These are phyloP conservation scores for Epiblema foenella DNA, from an alignment of 2,888 invertebrate genomes.

Conservation along the genomic window DNA sequence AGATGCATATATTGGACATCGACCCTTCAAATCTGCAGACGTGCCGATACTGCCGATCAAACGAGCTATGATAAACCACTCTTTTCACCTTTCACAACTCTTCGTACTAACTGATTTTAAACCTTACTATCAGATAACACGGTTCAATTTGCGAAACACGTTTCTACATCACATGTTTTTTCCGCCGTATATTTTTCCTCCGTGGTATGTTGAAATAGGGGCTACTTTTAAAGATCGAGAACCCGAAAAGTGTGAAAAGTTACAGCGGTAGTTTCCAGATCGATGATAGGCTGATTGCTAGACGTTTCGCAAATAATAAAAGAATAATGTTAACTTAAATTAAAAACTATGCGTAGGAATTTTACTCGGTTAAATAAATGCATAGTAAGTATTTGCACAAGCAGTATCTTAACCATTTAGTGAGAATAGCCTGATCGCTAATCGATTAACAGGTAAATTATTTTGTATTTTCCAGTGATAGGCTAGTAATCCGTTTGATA, in stretches of 20 bases:
- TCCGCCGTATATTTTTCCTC: neutral
- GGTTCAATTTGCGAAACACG: neutral
- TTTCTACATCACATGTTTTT: neutral
- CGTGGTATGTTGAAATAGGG: neutral
- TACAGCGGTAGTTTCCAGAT: neutral
- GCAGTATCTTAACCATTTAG: neutral
- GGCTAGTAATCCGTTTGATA: neutral
- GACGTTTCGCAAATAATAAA: neutral
- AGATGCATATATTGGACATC: neutral
- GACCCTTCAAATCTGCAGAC: conserved; percentile 22
- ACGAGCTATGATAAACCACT: conserved; percentile 15
- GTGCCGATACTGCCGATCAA: conserved; percentile 25
- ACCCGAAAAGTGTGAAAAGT: neutral
- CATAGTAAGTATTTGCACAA: too few species aligned
- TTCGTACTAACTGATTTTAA: neutral
- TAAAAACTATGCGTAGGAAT: neutral
- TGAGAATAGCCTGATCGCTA: neutral
- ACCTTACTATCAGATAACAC: neutral
- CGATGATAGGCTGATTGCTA: neutral
- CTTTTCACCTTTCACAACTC: neutral
- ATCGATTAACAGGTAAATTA: neutral
- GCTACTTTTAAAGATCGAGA: neutral
- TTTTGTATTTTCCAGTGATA: neutral
- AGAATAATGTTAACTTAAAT: too few species aligned
- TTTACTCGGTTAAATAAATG: too few species aligned